Evolutionary conservation across 30 jellyfish, hydroid and myxozoan genomes (phyloP), one percentile per base, ranked within the genome.

Genomic region (Sanderia malayensis): DNA sequence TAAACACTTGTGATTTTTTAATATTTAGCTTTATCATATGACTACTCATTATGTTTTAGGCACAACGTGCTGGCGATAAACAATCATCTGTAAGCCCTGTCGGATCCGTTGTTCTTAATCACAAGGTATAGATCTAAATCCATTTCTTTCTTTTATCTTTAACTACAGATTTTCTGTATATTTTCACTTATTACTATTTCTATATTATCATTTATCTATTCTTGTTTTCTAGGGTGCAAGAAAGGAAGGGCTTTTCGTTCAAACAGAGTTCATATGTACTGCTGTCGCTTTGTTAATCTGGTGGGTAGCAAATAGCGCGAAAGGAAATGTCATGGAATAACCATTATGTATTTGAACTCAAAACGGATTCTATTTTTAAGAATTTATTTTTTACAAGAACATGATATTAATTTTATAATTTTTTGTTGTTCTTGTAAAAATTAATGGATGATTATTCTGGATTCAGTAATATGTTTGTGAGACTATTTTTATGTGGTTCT

Each of bases 261-360:
- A 92, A 70, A 92, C 98, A 19, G 98, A 92, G 44, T 92, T 92
- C 61, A 29, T 92, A 13, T 88, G 96, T 24, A 96, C 93, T 53
- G 96, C 83, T 49, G 86, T 65, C 57, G 96, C 93, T 33, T 71
- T 92, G 83, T 65, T 85, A 58, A 72, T 84, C 49, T 92, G 93
- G 95, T 92, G 95, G 95, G 59, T 78, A 13, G 95, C 96, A 33
- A 92, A 92, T 33, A 76, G 95, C 17, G 79, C 89, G 62, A 78
- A 83, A 70, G 71, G 85, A 70, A 87, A 92, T 74, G 84, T 92
- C 58, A 82, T 92, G 96, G 98, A 92, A 72, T 92, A 74, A 70
- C 33, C 72, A 46, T 66, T 67, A 30, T 49, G 27, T 7, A 4
- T 49, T 49, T 49, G 52, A 37, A 37, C 75, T 29, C 13, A 22